phyloP scores from a whole-genome alignment of 2,113 vertebrate species.

The Hyperopisus bebe region DNA sequence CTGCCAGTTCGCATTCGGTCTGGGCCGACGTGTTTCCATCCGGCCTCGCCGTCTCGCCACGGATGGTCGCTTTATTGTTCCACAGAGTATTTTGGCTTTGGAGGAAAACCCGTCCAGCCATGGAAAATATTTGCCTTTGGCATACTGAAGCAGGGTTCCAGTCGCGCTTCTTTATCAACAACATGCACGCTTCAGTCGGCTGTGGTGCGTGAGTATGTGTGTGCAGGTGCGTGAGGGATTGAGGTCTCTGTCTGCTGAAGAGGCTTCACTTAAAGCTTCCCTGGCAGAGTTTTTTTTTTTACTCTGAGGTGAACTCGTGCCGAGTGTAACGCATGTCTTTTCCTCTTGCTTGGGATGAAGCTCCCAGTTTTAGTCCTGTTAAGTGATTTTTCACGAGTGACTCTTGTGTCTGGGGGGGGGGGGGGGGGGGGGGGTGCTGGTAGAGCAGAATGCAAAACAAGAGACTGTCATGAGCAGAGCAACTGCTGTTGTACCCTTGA shows the following conservation, averaged over 20 bases:
- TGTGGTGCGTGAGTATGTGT: neutral
- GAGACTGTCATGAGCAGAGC: neutral
- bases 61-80: neutral
- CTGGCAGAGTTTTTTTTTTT: neutral
- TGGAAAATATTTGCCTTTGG: slow-evolving; percentile 12
- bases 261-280: neutral
- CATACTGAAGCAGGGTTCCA: neutral
- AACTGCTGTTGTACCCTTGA: neutral
- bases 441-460: neutral
- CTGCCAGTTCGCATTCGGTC: neutral
- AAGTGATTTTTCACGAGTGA: neutral
- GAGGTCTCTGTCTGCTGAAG: neutral
- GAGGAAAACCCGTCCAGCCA: neutral
- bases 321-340: neutral
- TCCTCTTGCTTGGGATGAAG: neutral
- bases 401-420: neutral
- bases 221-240: neutral
- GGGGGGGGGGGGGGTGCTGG: too few relatives aligned
- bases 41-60: neutral
- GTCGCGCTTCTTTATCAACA: neutral
- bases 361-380: neutral
- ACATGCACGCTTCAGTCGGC: neutral
- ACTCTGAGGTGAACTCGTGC: neutral
- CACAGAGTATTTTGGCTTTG: neutral
- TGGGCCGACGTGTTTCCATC: neutral